These are phyloP conservation scores for Omphaloscelis lunosa DNA, from an alignment of 2,888 invertebrate species.

Conservation along the genomic window DNA sequence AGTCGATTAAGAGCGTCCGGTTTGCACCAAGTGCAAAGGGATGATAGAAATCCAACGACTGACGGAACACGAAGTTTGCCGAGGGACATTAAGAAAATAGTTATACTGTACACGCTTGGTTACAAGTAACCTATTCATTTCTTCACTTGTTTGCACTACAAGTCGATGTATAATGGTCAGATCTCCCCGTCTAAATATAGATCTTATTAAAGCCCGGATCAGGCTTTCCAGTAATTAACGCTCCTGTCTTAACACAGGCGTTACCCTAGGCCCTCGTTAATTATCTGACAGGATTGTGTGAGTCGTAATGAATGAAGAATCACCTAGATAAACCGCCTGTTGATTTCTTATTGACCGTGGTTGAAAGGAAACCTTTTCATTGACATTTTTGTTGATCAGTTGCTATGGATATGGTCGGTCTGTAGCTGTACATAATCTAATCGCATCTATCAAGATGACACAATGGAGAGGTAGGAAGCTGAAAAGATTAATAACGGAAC, in stretches of 20 bases:
- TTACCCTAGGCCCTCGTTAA: slow-evolving; percentile 19
- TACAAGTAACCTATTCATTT: neutral
- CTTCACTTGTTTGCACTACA: neutral
- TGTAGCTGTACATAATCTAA: too few relatives aligned
- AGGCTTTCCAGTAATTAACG: slow-evolving; percentile 21
- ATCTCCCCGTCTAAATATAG: neutral
- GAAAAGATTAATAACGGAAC: too few relatives aligned
- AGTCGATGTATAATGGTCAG: neutral
- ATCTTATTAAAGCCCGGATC: neutral
- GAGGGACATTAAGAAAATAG: too few relatives aligned
- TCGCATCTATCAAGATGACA: too few relatives aligned
- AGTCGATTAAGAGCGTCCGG: too few relatives aligned
- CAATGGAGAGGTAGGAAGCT: too few relatives aligned
- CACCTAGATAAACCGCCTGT: slow-evolving; percentile 18
- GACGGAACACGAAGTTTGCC: too few relatives aligned
- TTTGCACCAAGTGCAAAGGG: too few relatives aligned
- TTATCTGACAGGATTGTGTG: slow-evolving; percentile 21
- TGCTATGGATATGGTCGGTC: neutral
- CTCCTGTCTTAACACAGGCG: slow-evolving; percentile 11
- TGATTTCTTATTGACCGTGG: slow-evolving; percentile 21
- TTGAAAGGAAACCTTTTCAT: neutral
- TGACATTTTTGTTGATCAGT: neutral
- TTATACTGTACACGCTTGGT: neutral
- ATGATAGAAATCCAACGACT: too few relatives aligned
- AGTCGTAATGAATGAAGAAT: slow-evolving; percentile 32